Base-by-base conservation (phyloP, 2,113 vertebrate species). In the Myocastor coypus region DNA sequence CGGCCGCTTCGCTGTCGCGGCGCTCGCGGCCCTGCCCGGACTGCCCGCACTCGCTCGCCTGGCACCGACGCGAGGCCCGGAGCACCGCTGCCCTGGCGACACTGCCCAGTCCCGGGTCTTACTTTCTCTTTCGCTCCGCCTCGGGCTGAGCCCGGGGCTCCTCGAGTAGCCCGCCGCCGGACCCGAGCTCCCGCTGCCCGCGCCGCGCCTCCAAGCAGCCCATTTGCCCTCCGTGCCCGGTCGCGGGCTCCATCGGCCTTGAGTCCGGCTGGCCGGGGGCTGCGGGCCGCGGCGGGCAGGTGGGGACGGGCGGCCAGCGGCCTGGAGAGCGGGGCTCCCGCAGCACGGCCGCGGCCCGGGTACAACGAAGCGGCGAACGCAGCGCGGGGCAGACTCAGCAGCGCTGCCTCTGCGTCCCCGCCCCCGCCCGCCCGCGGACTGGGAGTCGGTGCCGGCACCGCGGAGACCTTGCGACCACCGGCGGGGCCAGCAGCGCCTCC, bases 41-140 rank as follows among this genome's bases (percentile, higher is more conserved):
- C 77, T 89, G 55, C 94, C 66, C 28, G 14, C 97, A 8, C 73
- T 50, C 55, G 46, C 26, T 4, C 10, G 12, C 63, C 78, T 63
- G 91, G 84, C 10, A 69, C 94, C 0, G 83, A 86, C 55, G 26
- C 50, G 73, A 66, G 66, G 86, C 91, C 73, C 64, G 93, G 91
- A 89, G 85, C 95, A 0, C 32, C 24, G 84, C 88, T 63, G 96
- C 77, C 87, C 88, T 19, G 77, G 95, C 91, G 24, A 78, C 52
- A 46, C 87, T 5, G 93, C 84, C 81, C 40, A 80, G 85, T 5
- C 26, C 22, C 83, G 95, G 92, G 52, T 40, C 93, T 98, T 98
- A 98, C 97, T 98, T 98, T 98, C 98, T 98, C 57, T 98, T 98
- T 98, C 98, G 84, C 95, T 98, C 97, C 63, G 96, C 91, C 96